Evolutionary conservation across 2,888 invertebrate species (phyloP).

Genomic region (Zaprionus lineosus): DNA sequence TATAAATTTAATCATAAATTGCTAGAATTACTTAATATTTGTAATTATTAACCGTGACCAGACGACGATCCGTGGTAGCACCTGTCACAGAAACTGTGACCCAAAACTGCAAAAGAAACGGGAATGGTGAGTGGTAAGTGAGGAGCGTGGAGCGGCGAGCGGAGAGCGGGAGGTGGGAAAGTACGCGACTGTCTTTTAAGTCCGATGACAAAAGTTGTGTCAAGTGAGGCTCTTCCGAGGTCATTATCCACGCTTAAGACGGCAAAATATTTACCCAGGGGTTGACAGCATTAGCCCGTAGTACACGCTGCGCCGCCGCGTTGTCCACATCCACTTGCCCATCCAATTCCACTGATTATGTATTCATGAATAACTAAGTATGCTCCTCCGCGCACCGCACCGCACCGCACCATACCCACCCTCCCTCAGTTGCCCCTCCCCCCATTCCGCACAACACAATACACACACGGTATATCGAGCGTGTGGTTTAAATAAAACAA

Average conservation of each 20-base stretch:
- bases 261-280: conserved; percentile 41
- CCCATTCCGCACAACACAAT: not conserved
- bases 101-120: conserved; percentile 8
- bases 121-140: too few relatives aligned
- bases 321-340: conserved; percentile 39
- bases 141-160: not conserved
- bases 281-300: conserved; percentile 68
- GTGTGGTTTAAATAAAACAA: conserved; percentile 50
- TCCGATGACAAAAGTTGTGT: conserved; percentile 49
- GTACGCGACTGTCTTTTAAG: conserved; percentile 16
- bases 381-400: conserved; percentile 9
- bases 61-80: conserved; percentile 43
- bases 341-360: conserved; percentile 60
- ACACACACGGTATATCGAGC: conserved; percentile 23
- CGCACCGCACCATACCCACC: not conserved
- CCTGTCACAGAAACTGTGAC: conserved; percentile 41
- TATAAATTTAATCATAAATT: conserved; percentile 38
- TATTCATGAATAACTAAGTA: conserved; percentile 73
- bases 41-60: conserved; percentile 68
- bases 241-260: conserved; percentile 63
- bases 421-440: not conserved
- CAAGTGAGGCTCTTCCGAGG: conserved; percentile 58
- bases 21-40: conserved; percentile 62
- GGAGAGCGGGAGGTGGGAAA: not conserved
- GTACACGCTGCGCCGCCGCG: conserved; percentile 23